These are phyloP conservation scores for Drosophila pectinifera DNA, from an alignment of 1,140 invertebrate genomes.

Conservation along the genomic window DNA sequence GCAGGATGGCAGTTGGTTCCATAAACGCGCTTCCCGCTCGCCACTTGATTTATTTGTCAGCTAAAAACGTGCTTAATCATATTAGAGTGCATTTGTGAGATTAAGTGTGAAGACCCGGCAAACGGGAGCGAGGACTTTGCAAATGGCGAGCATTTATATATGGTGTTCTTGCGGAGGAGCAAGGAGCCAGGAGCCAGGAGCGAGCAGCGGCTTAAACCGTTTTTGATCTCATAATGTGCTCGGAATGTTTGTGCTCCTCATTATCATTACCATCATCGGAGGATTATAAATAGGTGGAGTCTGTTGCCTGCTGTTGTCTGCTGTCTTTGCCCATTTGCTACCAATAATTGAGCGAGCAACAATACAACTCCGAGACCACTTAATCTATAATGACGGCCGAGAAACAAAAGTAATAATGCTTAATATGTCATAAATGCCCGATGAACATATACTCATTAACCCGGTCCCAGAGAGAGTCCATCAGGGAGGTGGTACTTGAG, in stretches of 20 bases:
- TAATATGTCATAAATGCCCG: slow-evolving; percentile 55
- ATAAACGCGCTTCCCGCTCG: slow-evolving; percentile 59
- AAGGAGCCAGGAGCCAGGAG: neutral
- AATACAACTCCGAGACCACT: neutral
- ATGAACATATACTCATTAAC: slow-evolving; percentile 50
- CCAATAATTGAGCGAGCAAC: slow-evolving; percentile 11
- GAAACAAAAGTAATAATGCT: slow-evolving; percentile 36
- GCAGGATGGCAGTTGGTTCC: slow-evolving; percentile 50
- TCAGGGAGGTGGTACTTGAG: slow-evolving; percentile 1
- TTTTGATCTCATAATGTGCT: slow-evolving; percentile 36
- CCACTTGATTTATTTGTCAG: slow-evolving; percentile 79
- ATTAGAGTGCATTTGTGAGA: slow-evolving; percentile 82
- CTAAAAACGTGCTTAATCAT: slow-evolving; percentile 82
- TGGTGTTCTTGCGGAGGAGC: slow-evolving; percentile 4
- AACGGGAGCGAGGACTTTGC: slow-evolving; percentile 17
- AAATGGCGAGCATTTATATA: slow-evolving; percentile 30
- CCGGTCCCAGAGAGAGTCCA: slow-evolving; percentile 10
- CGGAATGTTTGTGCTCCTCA: slow-evolving; percentile 26
- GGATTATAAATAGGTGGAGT: slow-evolving; percentile 2
- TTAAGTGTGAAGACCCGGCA: slow-evolving; percentile 61
- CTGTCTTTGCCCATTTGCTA: neutral
- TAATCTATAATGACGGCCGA: slow-evolving; percentile 16
- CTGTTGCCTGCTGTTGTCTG: neutral
- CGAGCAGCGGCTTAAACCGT: slow-evolving; percentile 4
- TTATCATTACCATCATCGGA: slow-evolving; percentile 1